Conservation (phyloP, 1,140 invertebrate genomes). For the Meloidogyne floridensis region DNA sequence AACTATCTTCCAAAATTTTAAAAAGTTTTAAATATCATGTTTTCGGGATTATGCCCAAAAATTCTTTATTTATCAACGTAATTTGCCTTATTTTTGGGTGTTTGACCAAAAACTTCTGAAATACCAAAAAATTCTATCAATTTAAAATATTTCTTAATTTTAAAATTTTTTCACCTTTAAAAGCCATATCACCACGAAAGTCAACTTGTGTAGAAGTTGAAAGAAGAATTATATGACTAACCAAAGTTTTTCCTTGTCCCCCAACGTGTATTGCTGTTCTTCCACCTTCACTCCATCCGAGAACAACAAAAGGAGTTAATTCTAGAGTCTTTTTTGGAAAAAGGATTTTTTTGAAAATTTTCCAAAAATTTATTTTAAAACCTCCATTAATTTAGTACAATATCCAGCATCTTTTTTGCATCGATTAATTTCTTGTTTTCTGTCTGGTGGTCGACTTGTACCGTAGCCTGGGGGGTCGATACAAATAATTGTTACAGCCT, state of each 20-base stretch:
- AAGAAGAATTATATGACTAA: constrained; percentile 55
- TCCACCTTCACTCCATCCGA: constrained; percentile 64
- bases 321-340: constrained; percentile 43
- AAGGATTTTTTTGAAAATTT: constrained; percentile 13
- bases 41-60: no score
- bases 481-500: constrained; percentile 55
- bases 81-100: no score
- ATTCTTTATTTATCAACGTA: no score
- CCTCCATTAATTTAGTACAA: constrained; percentile 52
- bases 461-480: constrained; percentile 65
- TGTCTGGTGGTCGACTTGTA: constrained; percentile 60
- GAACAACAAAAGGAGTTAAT: constrained; percentile 55
- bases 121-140: background rate
- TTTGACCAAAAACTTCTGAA: no score
- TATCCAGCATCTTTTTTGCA: constrained; percentile 61
- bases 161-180: constrained; percentile 45
- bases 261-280: constrained; percentile 63
- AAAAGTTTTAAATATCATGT: no score
- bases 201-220: constrained; percentile 62
- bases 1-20: no score
- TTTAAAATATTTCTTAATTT: constrained; percentile 30
- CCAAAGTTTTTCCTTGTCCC: constrained; percentile 45
- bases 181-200: constrained; percentile 61
- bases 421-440: constrained; percentile 59
- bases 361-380: background rate